Base-by-base conservation (phyloP, 1,140 invertebrate species). In the Drosophila ogumai region DNA sequence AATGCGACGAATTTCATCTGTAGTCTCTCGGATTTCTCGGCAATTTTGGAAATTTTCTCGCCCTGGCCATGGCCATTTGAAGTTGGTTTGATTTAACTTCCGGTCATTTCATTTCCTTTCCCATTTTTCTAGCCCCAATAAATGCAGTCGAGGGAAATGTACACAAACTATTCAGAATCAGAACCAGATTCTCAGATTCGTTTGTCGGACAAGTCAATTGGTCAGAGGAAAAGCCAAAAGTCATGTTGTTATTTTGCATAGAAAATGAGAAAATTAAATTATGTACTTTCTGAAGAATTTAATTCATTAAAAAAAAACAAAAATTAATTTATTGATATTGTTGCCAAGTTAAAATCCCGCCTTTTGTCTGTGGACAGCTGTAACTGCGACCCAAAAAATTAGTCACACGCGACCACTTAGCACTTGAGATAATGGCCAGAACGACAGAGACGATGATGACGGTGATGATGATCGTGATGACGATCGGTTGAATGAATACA, bases 351-450 rank as follows among this genome's bases (percentile, higher is more conserved):
- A 25, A 25, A 25, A 25, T 25, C 43, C 38, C 68, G 41, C 43
- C 50, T 13, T 49, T 71, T 40, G 10, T 12, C 34, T 8, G 0
- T 52, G 22, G 22, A 44, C 84, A 87, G 84, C 84, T 88, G 84
- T 57, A 58, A 58, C 57, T 34, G 5, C n/a, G n/a, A 19, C n/a
- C 54, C 63, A 68, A 43, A 64, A 79, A 87, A 88, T 88, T 88
- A 77, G 85, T 90, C 80, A 90, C 84, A 88, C 54, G 80, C 81
- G 73, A 75, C 84, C 85, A 90, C 84, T 88, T 90, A 90, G 81
- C 84, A 88, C 84, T 87, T 68, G 57, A 87, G 49, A n/a, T 47
- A 49, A 58, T 49, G 63, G 32, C 65, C 36, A 50, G 36, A 61
- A 61, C 59, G 55, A 64, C 31, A 34, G 15, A 61, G 43, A 22